Percentiles rank a stretch among this genome's conserved stretches.
These are phyloP conservation scores for Clostera curtula DNA, from an alignment of 2,888 invertebrate genomes.

Conservation along the genomic window DNA sequence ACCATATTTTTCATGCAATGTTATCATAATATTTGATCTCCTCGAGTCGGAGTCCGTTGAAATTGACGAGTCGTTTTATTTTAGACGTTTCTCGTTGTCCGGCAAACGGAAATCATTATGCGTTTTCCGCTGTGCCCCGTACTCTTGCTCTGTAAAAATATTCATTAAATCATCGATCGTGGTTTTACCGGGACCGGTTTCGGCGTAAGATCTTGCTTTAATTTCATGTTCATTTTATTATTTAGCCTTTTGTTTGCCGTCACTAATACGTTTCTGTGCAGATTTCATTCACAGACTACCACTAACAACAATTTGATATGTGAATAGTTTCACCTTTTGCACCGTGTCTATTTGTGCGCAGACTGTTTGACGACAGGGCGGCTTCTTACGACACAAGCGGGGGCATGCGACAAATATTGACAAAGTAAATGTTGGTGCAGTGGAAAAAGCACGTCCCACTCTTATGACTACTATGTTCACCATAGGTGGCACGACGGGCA, in stretches of 20 bases:
- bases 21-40: slow-evolving; percentile 21
- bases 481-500: slow-evolving; percentile 42
- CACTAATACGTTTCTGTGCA: slow-evolving; percentile 15
- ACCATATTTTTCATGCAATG: background rate
- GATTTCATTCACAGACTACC: slow-evolving; percentile 20
- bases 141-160: slow-evolving; percentile 61
- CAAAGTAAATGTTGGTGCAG: slow-evolving; percentile 58
- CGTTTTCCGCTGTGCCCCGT: slow-evolving; percentile 61
- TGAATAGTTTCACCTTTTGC: slow-evolving; percentile 20
- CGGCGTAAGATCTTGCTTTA: slow-evolving; percentile 32
- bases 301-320: slow-evolving; percentile 15
- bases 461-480: slow-evolving; percentile 45
- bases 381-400: slow-evolving; percentile 47
- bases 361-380: slow-evolving; percentile 31
- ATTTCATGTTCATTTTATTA: slow-evolving; percentile 29
- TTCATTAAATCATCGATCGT: slow-evolving; percentile 63
- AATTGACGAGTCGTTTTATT: slow-evolving; percentile 44
- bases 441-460: slow-evolving; percentile 52
- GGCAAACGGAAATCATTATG: slow-evolving; percentile 68
- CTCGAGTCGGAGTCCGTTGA: slow-evolving; percentile 20
- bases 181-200: slow-evolving; percentile 35
- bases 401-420: slow-evolving; percentile 63
- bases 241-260: slow-evolving; percentile 18
- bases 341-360: slow-evolving; percentile 16
- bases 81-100: slow-evolving; percentile 56